Evolutionary conservation across 2,888 invertebrate species (phyloP).

Genomic region (Candidula unifasciata): DNA sequence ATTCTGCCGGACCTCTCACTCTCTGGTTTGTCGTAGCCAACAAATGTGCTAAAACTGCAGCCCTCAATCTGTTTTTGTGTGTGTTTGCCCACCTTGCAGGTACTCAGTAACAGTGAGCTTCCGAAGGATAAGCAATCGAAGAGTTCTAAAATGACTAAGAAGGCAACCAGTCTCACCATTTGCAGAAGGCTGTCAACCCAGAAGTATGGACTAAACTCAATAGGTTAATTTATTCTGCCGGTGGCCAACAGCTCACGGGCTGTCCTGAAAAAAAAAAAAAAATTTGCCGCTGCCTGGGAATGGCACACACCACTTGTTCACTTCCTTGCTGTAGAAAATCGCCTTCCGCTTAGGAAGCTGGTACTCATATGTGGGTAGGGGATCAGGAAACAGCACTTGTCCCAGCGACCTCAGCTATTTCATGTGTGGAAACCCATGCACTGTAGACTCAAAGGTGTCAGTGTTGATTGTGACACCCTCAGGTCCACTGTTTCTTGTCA

Average conservation of each 20-base stretch:
- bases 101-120: constrained; percentile 83
- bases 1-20: too few species aligned
- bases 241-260: constrained; percentile 82
- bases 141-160: constrained; percentile 82
- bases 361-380: constrained; percentile 70
- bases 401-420: constrained; percentile 84
- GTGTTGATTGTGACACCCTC: constrained; percentile 86
- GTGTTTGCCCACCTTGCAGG: too few species aligned
- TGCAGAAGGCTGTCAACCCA: constrained; percentile 80
- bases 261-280: constrained; percentile 87
- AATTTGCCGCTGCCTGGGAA: constrained; percentile 91
- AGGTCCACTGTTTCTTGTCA: too few species aligned
- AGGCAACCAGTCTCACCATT: constrained; percentile 80
- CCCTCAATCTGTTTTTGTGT: too few species aligned
- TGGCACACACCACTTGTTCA: constrained; percentile 84
- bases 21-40: too few species aligned
- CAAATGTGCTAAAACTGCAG: too few species aligned
- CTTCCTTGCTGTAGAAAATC: constrained; percentile 74
- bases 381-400: constrained; percentile 83
- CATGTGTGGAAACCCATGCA: constrained; percentile 85
- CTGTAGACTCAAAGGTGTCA: constrained; percentile 93
- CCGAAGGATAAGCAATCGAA: constrained; percentile 83
- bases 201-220: constrained; percentile 88
- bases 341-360: constrained; percentile 59
- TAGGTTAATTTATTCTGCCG: constrained; percentile 84